Conservation (phyloP, 2,113 vertebrate genomes). For the Hydrolagus affinis region DNA sequence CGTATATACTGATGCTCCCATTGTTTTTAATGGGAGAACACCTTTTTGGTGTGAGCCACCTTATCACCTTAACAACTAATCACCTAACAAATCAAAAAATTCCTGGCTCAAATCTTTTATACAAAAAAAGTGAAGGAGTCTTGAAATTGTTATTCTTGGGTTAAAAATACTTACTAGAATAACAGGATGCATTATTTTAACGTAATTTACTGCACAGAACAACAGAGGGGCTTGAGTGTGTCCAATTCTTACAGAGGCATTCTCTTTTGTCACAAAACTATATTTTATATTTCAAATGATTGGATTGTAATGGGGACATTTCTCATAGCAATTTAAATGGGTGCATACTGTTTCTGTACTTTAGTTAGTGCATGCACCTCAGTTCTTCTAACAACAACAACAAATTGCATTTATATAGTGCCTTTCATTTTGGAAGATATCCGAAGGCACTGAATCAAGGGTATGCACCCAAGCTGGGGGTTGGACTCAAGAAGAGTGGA, state of each 20-base stretch:
- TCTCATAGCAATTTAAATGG: background rate
- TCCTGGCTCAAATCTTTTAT: constrained; percentile 6
- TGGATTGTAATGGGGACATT: background rate
- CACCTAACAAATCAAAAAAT: background rate
- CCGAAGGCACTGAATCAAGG: too few species aligned
- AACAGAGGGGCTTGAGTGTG: background rate
- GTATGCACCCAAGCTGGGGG: too few species aligned
- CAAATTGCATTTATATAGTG: too few species aligned
- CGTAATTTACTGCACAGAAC: background rate
- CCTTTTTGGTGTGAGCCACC: background rate
- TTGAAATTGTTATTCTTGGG: background rate
- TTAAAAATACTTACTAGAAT: background rate
- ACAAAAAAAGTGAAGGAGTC: background rate
- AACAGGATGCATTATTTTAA: constrained; percentile 10
- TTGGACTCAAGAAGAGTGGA: too few species aligned
- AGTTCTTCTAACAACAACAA: too few species aligned
- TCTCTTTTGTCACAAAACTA: background rate
- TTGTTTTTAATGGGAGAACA: background rate
- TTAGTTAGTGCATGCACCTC: too few species aligned
- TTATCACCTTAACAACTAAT: background rate
- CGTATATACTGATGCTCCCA: background rate
- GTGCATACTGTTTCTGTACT: background rate
- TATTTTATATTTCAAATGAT: constrained; percentile 1
- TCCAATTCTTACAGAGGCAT: background rate
- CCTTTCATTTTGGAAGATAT: too few species aligned